Base-by-base conservation (phyloP, 2,888 invertebrate genomes). In the Anthoptus insignis region DNA sequence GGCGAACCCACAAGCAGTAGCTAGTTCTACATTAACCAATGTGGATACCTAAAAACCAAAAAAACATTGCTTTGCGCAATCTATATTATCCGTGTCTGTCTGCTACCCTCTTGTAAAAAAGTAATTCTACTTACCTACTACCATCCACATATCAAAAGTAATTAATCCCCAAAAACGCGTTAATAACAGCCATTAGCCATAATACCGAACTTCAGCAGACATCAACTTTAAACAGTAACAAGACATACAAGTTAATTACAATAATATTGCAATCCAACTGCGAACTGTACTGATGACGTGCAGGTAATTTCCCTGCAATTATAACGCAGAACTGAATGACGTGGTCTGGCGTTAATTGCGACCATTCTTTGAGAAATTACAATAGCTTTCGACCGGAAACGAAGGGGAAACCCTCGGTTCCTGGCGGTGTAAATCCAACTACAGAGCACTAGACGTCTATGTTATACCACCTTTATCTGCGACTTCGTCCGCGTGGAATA, bases 221-320 rank as follows among this genome's bases (percentile, higher is more conserved):
- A 45, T 22, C 45, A 45, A 45, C 3, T 45, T 42, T 9, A 42
- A 42, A 42, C 9, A 7, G 16, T 13, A 16, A 8, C 45, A 13
- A 9, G 11, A 19, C 0, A 22, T 22, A 34, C 32, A 34, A 8
- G n/a, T 34, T 58, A 32, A 58, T 47, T 58, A 16, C 47, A 34
- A 34, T 19, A 58, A 47, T 34, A 58, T 58, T 34, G 58, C 58
- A 45, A 45, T 57, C 47, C 58, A 34, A 58, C 34, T 49, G 47
- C 14, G 7, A 58, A 49, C 29, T 57, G 29, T 32, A 29, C 13
- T 29, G n/a, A 21, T 49, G 47, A 58, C 34, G 47, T 58, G 47
- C 34, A 22, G 37, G 37, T 47, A 47, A 47, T 47, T n/a, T 58
- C 32, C 47, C 34, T 47, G 47, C 58, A 58, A 58, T 58, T 58